These are phyloP conservation scores for Drosophila kanapiae DNA, from an alignment of 1,140 invertebrate genomes.

Conservation along the genomic window DNA sequence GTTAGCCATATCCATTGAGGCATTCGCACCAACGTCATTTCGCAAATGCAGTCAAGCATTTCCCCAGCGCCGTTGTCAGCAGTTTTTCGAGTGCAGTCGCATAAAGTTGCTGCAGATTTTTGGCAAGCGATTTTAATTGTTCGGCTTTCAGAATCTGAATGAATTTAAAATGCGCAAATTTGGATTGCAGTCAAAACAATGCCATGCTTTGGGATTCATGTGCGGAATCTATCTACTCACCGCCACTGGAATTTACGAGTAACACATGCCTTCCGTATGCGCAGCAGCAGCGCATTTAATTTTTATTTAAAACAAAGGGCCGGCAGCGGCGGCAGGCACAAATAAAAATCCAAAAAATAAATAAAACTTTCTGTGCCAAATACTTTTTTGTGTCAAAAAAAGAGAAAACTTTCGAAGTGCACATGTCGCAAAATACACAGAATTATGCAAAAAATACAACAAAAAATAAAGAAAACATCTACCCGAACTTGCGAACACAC, in stretches of 20 bases:
- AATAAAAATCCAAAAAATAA: conserved; percentile 23
- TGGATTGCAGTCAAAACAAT: conserved; percentile 60
- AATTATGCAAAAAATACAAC: conserved; percentile 42
- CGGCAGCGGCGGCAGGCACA: conserved; percentile 19
- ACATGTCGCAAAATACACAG: conserved; percentile 61
- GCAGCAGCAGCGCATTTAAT: conserved; percentile 42
- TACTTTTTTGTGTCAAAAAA: conserved; percentile 46
- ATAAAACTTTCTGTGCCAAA: conserved; percentile 29
- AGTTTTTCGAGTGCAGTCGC: conserved; percentile 55
- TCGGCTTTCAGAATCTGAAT: conserved; percentile 61
- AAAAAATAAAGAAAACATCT: conserved; percentile 33
- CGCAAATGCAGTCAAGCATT: conserved; percentile 57
- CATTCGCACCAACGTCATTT: conserved; percentile 21
- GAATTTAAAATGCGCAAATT: conserved; percentile 51
- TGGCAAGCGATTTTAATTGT: conserved; percentile 78
- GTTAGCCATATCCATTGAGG: conserved; percentile 25
- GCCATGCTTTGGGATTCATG: conserved; percentile 1
- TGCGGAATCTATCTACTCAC: conserved; percentile 15
- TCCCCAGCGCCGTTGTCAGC: conserved; percentile 56
- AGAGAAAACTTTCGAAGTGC: conserved; percentile 44
- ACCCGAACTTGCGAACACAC: conserved; percentile 47
- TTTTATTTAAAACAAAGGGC: conserved; percentile 59
- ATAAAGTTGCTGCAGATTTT: conserved; percentile 70
- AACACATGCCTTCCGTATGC: conserved; percentile 41
- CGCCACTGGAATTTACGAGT: not conserved